Conservation (phyloP, 2,797 vertebrate genomes). For the Scomberomorus guttatus region DNA sequence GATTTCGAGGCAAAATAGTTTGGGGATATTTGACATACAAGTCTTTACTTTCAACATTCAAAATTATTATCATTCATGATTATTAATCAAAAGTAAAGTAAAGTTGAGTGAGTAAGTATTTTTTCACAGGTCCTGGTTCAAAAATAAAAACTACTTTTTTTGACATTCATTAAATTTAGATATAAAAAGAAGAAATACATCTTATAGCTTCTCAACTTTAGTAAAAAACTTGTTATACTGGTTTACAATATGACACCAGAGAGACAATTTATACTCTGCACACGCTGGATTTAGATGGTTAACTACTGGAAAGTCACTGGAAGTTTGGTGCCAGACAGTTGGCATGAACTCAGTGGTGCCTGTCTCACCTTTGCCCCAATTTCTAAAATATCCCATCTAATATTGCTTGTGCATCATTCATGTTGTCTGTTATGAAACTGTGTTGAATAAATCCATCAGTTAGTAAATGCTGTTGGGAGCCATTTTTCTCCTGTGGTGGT, state of each 20-base stretch:
- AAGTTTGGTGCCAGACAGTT: slow-evolving; percentile 58
- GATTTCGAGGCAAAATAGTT: slow-evolving; percentile 39
- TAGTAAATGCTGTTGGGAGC: slow-evolving; percentile 30
- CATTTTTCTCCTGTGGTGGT: slow-evolving; percentile 36
- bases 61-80: no score
- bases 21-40: slow-evolving; percentile 3
- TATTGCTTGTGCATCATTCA: slow-evolving; percentile 50
- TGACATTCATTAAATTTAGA: slow-evolving; percentile 41
- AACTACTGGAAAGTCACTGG: slow-evolving; percentile 37
- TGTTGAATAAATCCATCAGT: slow-evolving; percentile 65
- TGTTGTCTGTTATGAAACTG: slow-evolving; percentile 57
- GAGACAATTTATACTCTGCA: slow-evolving; percentile 12
- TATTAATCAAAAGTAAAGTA: no score
- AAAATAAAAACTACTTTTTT: slow-evolving; percentile 58
- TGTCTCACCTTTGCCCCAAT: slow-evolving; percentile 58
- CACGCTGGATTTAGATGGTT: slow-evolving; percentile 24
- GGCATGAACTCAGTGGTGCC: slow-evolving; percentile 39
- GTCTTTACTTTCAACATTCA: slow-evolving; percentile 11
- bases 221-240: slow-evolving; percentile 5
- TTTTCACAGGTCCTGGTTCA: slow-evolving; percentile 46
- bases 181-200: slow-evolving; percentile 36
- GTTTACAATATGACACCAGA: slow-evolving; percentile 20
- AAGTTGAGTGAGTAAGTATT: no score
- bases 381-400: slow-evolving; percentile 51
- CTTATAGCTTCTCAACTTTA: slow-evolving; percentile 11